Conservation (phyloP, 2,888 invertebrate genomes). For the Noctua janthe region DNA sequence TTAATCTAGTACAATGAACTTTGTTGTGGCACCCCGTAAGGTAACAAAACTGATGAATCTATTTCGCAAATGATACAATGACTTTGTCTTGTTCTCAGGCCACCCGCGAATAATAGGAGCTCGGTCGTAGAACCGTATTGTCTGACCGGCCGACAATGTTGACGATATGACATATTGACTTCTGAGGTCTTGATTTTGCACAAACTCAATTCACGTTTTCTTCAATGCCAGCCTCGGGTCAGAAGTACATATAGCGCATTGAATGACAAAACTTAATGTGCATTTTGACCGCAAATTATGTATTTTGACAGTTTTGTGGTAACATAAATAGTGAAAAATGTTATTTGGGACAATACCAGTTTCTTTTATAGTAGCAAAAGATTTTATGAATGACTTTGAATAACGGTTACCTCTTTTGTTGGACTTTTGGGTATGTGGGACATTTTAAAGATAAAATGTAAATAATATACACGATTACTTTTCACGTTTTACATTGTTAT, state of each 20-base stretch:
- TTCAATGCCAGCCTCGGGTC: conserved; percentile 63
- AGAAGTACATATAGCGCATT: conserved; percentile 57
- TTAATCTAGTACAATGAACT: conserved; percentile 52
- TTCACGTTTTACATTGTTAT: conserved; percentile 36
- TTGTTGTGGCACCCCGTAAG: conserved; percentile 68
- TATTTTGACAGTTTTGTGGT: conserved; percentile 59
- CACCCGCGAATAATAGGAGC: conserved; percentile 84
- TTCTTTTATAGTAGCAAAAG: conserved; percentile 13
- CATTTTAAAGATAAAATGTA: conserved; percentile 26
- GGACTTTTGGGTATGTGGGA: conserved; percentile 3
- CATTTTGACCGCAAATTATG: conserved; percentile 48
- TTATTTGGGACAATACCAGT: conserved; percentile 25
- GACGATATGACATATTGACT: conserved; percentile 79
- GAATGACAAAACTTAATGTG: conserved; percentile 60
- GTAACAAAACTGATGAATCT: conserved; percentile 82
- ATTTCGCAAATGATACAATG: conserved; percentile 79
- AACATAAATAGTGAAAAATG: conserved; percentile 23
- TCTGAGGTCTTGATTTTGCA: conserved; percentile 75
- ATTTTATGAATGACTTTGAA: conserved; percentile 44
- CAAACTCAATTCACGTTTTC: conserved; percentile 69
- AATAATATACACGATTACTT: conserved; percentile 34
- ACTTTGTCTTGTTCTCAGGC: conserved; percentile 74
- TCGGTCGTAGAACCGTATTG: conserved; percentile 74
- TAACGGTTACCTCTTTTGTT: conserved; percentile 30
- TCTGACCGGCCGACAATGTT: conserved; percentile 73